These are phyloP conservation scores for Cecropterus lyciades DNA, from an alignment of 1,140 invertebrate genomes.

Conservation along the genomic window DNA sequence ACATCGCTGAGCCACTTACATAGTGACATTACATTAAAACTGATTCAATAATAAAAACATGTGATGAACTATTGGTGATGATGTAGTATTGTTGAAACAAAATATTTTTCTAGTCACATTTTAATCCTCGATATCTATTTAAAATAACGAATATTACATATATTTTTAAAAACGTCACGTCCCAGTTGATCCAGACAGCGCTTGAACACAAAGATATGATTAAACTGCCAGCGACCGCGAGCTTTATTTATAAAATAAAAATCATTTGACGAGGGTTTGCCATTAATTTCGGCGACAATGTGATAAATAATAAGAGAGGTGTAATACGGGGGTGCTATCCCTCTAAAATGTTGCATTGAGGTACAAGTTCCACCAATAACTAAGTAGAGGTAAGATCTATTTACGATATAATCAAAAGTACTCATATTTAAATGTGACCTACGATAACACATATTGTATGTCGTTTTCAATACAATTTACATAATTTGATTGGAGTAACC, in stretches of 20 bases:
- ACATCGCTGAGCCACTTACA: too few species aligned
- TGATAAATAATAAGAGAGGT: conserved; percentile 83
- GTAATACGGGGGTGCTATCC: conserved; percentile 77
- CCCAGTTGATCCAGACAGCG: conserved; percentile 22
- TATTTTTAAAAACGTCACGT: neutral
- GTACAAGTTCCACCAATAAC: neutral
- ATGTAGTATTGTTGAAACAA: too few species aligned
- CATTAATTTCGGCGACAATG: conserved; percentile 82
- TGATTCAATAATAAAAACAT: too few species aligned
- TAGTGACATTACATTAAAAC: too few species aligned
- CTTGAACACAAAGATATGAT: conserved; percentile 78
- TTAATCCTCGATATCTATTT: too few species aligned
- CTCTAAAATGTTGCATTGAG: conserved; percentile 64
- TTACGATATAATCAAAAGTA: too few species aligned
- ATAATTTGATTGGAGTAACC: too few species aligned
- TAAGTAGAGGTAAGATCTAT: neutral
- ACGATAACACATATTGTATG: too few species aligned
- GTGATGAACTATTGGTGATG: too few species aligned
- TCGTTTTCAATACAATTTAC: too few species aligned
- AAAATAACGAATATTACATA: neutral
- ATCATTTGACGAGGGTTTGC: conserved; percentile 81
- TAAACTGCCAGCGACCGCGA: conserved; percentile 76
- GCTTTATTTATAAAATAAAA: conserved; percentile 81
- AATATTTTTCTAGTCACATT: too few species aligned
- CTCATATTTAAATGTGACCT: too few species aligned